Conservation (phyloP, 2,113 vertebrate species). For the Chaenogobius annularis region DNA sequence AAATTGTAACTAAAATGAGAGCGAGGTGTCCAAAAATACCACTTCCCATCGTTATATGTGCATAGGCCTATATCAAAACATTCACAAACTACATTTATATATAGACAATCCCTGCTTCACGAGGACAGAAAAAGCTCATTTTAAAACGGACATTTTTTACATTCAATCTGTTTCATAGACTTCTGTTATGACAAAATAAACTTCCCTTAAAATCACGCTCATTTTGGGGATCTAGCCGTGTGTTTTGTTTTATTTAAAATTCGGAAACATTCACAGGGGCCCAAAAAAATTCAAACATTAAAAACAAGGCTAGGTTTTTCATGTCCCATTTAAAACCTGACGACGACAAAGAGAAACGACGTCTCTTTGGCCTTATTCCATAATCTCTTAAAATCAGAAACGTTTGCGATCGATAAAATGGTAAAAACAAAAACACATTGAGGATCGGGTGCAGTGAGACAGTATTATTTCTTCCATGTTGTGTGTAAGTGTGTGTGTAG, state of each 20-base stretch:
- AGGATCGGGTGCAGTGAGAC: constrained; percentile 62
- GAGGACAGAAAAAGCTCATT: constrained; percentile 24
- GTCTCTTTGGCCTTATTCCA: constrained; percentile 28
- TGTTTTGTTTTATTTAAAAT: constrained; percentile 16
- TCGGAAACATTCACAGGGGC: constrained; percentile 59
- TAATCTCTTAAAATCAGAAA: constrained; percentile 64
- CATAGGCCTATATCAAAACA: constrained; percentile 52
- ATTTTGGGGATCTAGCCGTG: constrained; percentile 66
- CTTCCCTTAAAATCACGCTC: constrained; percentile 45
- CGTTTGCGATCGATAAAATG: constrained; percentile 40
- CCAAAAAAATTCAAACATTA: background rate
- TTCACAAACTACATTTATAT: constrained; percentile 6
- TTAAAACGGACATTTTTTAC: constrained; percentile 55
- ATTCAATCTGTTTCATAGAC: constrained; percentile 72
- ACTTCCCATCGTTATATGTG: constrained; percentile 41
- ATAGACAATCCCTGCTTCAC: constrained; percentile 15
- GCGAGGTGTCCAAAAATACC: constrained; percentile 51
- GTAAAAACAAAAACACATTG: constrained; percentile 72
- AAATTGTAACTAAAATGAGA: constrained; percentile 47
- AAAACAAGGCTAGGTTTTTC: constrained; percentile 44
- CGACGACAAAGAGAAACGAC: constrained; percentile 36
- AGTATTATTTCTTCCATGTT: constrained; percentile 85
- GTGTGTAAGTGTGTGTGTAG: background rate
- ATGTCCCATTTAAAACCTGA: constrained; percentile 47
- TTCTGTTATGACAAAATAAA: constrained; percentile 44